Evolutionary conservation across 2,888 invertebrate genomes (phyloP).

Genomic region (Merodon equestris): DNA sequence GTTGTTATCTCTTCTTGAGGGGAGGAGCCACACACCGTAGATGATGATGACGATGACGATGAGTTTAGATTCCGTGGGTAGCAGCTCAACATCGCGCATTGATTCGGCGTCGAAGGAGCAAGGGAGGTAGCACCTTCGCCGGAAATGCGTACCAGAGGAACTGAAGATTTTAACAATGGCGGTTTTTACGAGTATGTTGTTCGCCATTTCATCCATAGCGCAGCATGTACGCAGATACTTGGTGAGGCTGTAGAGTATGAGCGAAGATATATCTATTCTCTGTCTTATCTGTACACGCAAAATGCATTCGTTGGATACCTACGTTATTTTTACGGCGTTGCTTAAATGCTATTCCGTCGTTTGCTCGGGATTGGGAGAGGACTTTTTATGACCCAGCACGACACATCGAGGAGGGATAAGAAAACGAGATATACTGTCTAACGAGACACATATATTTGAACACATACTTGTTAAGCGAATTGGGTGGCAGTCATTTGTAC

Average conservation of each 20-base stretch:
- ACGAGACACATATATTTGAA: constrained; percentile 11
- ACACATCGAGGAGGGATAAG: constrained; percentile 38
- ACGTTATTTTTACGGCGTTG: constrained; percentile 46
- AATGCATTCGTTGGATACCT: constrained; percentile 60
- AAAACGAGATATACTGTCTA: constrained; percentile 45
- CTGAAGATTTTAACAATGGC: constrained; percentile 76
- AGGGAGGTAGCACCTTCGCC: constrained; percentile 65
- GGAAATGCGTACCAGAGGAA: constrained; percentile 70
- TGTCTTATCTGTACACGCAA: constrained; percentile 63
- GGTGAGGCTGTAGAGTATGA: constrained; percentile 4
- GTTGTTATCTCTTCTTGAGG: constrained; percentile 68
- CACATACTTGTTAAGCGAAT: not conserved
- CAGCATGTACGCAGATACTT: constrained; percentile 8
- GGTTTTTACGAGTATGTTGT: constrained; percentile 72
- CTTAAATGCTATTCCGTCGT: constrained; percentile 27
- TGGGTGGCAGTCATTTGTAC: not conserved
- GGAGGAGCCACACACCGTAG: constrained; percentile 72
- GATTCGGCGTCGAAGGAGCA: constrained; percentile 45
- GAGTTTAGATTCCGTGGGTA: constrained; percentile 55
- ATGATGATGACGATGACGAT: constrained; percentile 61
- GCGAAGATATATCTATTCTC: constrained; percentile 43
- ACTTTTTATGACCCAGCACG: constrained; percentile 1
- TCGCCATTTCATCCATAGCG: constrained; percentile 63
- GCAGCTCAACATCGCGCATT: constrained; percentile 50
- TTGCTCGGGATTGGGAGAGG: constrained; percentile 13